Conservation (phyloP, 1,140 invertebrate species). For the Copidosoma floridanum region DNA sequence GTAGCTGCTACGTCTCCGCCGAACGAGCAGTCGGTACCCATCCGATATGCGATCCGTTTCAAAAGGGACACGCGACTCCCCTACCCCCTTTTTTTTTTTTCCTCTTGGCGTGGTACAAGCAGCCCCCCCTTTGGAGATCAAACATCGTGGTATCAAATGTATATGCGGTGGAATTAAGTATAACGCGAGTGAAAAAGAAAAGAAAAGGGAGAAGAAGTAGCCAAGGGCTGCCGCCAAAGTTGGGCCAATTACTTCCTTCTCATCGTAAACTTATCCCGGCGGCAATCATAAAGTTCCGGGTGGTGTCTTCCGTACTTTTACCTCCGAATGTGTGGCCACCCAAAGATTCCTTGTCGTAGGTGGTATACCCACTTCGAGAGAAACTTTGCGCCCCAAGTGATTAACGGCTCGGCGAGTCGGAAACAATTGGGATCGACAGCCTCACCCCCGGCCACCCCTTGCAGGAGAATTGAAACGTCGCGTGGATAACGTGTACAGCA, state of each 20-base stretch:
- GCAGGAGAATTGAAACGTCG: too few relatives aligned
- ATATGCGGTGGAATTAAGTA: not conserved
- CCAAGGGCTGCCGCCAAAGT: not conserved
- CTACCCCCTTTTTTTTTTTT: not conserved
- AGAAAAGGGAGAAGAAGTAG: not conserved
- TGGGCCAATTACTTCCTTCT: conserved; percentile 2
- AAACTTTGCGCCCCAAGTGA: not conserved
- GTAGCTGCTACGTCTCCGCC: too few relatives aligned
- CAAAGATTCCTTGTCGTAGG: conserved; percentile 1
- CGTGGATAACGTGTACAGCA: too few relatives aligned
- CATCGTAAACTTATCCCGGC: conserved; percentile 17
- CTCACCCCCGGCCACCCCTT: not conserved
- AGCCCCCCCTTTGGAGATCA: not conserved
- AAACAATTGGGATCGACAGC: not conserved
- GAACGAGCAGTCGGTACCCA: too few relatives aligned
- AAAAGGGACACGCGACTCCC: too few relatives aligned
- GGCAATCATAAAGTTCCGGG: conserved; percentile 20
- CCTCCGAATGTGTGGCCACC: not conserved
- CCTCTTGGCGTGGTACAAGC: too few relatives aligned
- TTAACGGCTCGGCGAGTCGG: not conserved
- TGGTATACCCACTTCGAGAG: not conserved
- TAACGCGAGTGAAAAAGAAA: not conserved
- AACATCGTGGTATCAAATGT: too few relatives aligned
- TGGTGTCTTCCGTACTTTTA: not conserved
- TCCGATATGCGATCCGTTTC: too few relatives aligned